Base-by-base conservation (phyloP, 2,888 invertebrate species). In the Sympetrum striolatum region DNA sequence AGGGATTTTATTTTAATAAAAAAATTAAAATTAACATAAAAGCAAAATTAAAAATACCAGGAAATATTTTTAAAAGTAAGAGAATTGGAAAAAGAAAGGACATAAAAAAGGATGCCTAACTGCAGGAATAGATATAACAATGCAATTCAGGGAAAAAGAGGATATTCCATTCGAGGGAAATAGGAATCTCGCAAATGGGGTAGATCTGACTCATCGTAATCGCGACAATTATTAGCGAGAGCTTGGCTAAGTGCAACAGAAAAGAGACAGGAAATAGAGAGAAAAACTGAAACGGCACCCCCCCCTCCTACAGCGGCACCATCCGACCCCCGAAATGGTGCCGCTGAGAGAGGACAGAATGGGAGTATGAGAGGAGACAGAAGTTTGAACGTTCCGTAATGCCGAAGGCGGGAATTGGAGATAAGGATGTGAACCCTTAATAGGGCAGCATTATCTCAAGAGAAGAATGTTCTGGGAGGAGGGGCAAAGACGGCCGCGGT, bases 401-500 rank as follows among this genome's bases (percentile, higher is more conserved):
- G 86, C 64, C 86, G 37, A 60, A 86, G 86, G 86, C 86, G 39
- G 58, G 58, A 53, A 12, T 53, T 25, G 31, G 53, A 53, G 82
- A 86, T 60, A 37, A 37, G 35, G 60, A 60, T 12, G 18, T 14
- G 31, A 25, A 58, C 6, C 35, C 60, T 25, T 64, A 86, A 86
- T 86, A 82, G 82, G 82, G 35, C 48, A 53, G 82, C 53, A 82
- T 82, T 82, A 82, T 82, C 58, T 53, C 86, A 73, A 31, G 73
- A 25, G 73, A 73, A 73, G 73, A 73, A 73, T 73, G 73, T 73
- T 73, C 18, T 22, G 58, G 10, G 60, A 48, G n/a, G 25, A 48
- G 44, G 31, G 58, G 58, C 8, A 53, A 18, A 5, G 6, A 18
- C 12, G 82, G 10, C 3, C 4, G 82, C 15, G 4, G 18, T 25